Evolutionary conservation across 37 sponge, comb jelly and placozoan species (phyloP).

Genomic region (Aplysina aerophoba): DNA sequence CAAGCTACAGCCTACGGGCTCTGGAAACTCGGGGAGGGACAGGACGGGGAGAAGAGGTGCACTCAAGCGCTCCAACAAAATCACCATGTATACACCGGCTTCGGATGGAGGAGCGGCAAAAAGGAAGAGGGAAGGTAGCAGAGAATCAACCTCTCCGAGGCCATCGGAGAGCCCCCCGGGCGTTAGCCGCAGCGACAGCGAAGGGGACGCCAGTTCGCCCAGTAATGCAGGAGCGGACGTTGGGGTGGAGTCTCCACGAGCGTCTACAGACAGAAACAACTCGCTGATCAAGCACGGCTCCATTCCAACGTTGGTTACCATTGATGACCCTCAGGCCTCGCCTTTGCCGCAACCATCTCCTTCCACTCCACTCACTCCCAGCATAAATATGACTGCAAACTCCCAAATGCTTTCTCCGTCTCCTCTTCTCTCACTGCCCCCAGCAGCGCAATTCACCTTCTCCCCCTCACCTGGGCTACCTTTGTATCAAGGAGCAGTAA

Average conservation of each 20-base stretch:
- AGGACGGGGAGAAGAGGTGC: background rate
- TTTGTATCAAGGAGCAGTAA: constrained; percentile 14
- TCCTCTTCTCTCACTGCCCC: background rate
- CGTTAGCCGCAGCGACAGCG: background rate
- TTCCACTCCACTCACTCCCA: constrained; percentile 1
- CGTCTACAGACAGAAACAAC: background rate
- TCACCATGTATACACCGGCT: constrained; percentile 14
- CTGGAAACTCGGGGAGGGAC: background rate
- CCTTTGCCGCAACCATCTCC: constrained; percentile 13
- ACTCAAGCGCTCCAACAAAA: background rate
- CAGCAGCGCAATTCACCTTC: constrained; percentile 3
- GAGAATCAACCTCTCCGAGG: background rate
- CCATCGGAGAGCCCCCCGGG: background rate
- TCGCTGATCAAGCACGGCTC: too few species aligned
- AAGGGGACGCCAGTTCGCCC: background rate
- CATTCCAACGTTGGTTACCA: constrained; percentile 11
- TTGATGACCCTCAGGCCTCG: background rate
- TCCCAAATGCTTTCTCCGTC: background rate
- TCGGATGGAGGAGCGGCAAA: background rate
- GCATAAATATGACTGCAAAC: too few species aligned
- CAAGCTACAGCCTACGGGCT: constrained; percentile 10
- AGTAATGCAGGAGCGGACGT: too few species aligned
- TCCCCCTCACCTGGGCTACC: constrained; percentile 5
- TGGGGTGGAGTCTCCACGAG: background rate
- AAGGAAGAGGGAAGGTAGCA: background rate